Conservation (phyloP, 2,888 invertebrate species). For the Neoascia interrupta region DNA sequence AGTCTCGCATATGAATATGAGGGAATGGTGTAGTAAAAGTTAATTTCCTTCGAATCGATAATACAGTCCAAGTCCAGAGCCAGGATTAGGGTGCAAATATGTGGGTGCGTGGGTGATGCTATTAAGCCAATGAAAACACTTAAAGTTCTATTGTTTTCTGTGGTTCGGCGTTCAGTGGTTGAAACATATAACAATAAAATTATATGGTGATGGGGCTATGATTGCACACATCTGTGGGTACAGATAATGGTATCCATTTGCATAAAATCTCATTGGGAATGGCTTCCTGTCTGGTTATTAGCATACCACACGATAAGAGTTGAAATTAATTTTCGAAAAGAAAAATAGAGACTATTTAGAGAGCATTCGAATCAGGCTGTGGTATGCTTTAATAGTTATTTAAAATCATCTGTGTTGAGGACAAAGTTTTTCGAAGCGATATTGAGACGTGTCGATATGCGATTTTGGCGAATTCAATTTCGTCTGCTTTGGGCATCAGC, state of each 20-base stretch:
- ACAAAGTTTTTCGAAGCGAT: no score
- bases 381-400: no score
- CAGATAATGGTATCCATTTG: slow-evolving; percentile 37
- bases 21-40: slow-evolving; percentile 35
- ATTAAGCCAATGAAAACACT: slow-evolving; percentile 59
- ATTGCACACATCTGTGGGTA: slow-evolving; percentile 44
- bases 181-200: slow-evolving; percentile 54
- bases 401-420: no score
- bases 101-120: slow-evolving; percentile 9
- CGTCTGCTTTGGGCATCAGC: no score
- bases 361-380: no score
- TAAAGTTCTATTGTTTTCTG: slow-evolving; percentile 60
- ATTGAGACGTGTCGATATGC: no score
- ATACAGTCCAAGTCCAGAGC: not conserved
- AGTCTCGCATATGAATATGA: slow-evolving; percentile 6
- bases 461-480: no score
- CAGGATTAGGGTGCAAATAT: not conserved
- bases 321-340: no score
- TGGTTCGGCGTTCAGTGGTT: slow-evolving; percentile 23
- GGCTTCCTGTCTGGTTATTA: not conserved
- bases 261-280: slow-evolving; percentile 22
- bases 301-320: no score
- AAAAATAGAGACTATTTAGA: no score
- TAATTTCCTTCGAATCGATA: slow-evolving; percentile 49
- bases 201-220: slow-evolving; percentile 57